phyloP scores from a whole-genome alignment of 2,888 invertebrate genomes.

The Latrodectus hesperus region DNA sequence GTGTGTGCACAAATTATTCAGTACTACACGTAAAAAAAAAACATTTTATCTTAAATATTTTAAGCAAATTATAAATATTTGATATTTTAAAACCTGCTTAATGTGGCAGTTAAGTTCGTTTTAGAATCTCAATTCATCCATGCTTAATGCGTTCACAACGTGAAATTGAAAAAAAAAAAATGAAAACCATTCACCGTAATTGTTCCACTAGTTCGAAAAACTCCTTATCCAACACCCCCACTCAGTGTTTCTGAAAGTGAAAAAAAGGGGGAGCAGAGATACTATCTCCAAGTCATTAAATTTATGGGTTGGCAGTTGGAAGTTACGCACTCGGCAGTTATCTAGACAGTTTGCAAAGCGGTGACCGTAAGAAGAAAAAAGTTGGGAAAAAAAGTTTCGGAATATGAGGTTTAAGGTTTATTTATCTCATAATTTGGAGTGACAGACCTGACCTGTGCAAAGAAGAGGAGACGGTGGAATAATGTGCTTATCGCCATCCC shows the following conservation, averaged over 20 bases:
- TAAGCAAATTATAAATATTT: too few species aligned
- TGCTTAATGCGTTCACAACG: too few species aligned
- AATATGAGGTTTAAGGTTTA: slow-evolving; percentile 21
- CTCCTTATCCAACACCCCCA: not conserved
- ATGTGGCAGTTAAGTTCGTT: too few species aligned
- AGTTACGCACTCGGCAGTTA: slow-evolving; percentile 22
- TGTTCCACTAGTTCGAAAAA: too few species aligned
- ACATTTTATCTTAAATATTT: too few species aligned
- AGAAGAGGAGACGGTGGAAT: slow-evolving; percentile 2
- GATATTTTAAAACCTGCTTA: too few species aligned
- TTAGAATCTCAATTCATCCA: too few species aligned
- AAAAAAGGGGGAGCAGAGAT: slow-evolving; percentile 9
- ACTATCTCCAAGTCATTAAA: slow-evolving; percentile 46
- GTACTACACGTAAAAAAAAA: too few species aligned
- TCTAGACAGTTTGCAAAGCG: slow-evolving; percentile 15
- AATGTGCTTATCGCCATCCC: slow-evolving; percentile 18
- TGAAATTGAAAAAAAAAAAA: too few species aligned
- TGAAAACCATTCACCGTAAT: too few species aligned
- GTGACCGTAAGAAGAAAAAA: slow-evolving; percentile 6
- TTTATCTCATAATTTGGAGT: slow-evolving; percentile 41
- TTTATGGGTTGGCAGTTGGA: slow-evolving; percentile 38
- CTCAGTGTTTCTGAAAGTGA: not conserved
- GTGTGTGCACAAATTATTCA: too few species aligned
- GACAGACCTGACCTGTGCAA: slow-evolving; percentile 13
- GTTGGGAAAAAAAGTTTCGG: not conserved